phyloP scores from a whole-genome alignment of 2,888 invertebrate genomes.

The Biston betularia region DNA sequence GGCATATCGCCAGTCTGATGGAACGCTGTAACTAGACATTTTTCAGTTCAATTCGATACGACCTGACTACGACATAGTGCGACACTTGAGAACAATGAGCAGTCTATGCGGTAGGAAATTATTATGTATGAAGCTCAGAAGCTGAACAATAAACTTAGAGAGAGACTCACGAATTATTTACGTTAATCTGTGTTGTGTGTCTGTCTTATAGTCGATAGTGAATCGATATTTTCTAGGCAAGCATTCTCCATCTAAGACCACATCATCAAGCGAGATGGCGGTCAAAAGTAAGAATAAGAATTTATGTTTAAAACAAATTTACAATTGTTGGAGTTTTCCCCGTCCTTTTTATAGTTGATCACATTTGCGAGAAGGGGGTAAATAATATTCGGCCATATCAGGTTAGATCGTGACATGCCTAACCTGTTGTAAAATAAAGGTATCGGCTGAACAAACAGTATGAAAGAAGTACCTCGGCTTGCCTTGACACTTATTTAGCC shows the following conservation, averaged over 20 bases:
- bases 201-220: no score
- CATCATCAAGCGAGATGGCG: no score
- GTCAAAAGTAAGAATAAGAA: no score
- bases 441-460: neutral
- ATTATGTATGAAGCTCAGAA: slow-evolving; percentile 9
- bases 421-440: no score
- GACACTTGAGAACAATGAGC: slow-evolving; percentile 9
- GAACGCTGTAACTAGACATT: slow-evolving; percentile 86
- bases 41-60: slow-evolving; percentile 17
- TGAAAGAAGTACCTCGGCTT: slow-evolving; percentile 85
- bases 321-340: no score
- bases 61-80: neutral
- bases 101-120: neutral
- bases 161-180: neutral
- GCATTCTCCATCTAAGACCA: no score
- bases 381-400: neutral
- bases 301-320: no score
- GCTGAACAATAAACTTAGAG: slow-evolving; percentile 2
- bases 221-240: no score
- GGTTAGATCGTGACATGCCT: no score
- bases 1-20: slow-evolving; percentile 89
- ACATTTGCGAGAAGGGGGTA: no score
- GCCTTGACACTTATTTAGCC: slow-evolving; percentile 61
- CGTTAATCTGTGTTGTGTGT: no score
- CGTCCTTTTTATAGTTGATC: no score